Percentiles rank a stretch among this genome's conserved stretches.
These are phyloP conservation scores for Rhagonycha fulva DNA, from an alignment of 2,888 invertebrate species.

Conservation along the genomic window DNA sequence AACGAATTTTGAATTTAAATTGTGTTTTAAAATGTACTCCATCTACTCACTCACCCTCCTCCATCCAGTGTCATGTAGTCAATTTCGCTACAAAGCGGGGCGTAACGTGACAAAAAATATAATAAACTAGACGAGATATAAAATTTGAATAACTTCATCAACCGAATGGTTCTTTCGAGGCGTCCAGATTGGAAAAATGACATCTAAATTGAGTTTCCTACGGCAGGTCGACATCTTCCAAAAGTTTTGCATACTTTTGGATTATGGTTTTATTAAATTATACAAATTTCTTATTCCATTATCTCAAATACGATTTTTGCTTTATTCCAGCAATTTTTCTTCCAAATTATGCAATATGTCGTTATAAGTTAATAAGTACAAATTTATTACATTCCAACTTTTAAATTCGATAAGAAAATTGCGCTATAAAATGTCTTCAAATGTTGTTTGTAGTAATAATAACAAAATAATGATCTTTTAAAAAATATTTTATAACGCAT, in stretches of 20 bases:
- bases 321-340: slow-evolving; percentile 21
- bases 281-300: slow-evolving; percentile 35
- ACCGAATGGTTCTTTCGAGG: slow-evolving; percentile 32
- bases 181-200: slow-evolving; percentile 34
- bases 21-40: slow-evolving; percentile 19
- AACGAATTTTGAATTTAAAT: slow-evolving; percentile 28
- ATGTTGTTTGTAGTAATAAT: slow-evolving; percentile 13
- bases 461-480: slow-evolving; percentile 13
- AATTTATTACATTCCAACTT: background rate
- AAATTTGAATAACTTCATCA: slow-evolving; percentile 38
- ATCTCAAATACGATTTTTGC: slow-evolving; percentile 26
- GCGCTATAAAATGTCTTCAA: slow-evolving; percentile 10
- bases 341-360: slow-evolving; percentile 17
- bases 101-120: slow-evolving; percentile 31
- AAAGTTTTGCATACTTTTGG: slow-evolving; percentile 35
- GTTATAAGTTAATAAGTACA: background rate
- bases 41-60: background rate
- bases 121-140: slow-evolving; percentile 33
- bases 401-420: background rate
- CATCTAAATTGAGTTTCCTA: slow-evolving; percentile 36
- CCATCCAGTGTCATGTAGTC: slow-evolving; percentile 18
- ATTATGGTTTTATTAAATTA: slow-evolving; percentile 40
- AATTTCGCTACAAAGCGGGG: slow-evolving; percentile 30
- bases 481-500: slow-evolving; percentile 6
- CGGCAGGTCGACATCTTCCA: slow-evolving; percentile 29